A percentile compares a stretch with the other conserved stretches of the same genome.
phyloP scores from a whole-genome alignment of 2,113 vertebrate genomes.

The Orientallactaga bullata region DNA sequence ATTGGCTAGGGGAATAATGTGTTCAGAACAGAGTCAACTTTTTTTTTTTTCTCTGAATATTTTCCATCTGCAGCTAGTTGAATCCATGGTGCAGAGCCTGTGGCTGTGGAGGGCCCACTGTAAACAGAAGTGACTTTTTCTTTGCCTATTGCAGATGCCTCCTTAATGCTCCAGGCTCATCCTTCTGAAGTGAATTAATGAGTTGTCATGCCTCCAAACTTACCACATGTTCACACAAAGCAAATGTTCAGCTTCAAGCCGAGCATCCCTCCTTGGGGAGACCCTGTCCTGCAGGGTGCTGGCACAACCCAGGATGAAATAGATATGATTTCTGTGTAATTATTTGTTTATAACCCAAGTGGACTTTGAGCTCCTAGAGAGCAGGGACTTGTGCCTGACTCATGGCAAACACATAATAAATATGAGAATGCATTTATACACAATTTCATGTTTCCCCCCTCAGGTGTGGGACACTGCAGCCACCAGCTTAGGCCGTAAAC shows the following conservation, averaged over 20 bases:
- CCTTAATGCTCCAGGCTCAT: background rate
- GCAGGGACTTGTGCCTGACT: background rate
- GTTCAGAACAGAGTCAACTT: background rate
- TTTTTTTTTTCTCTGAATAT: background rate
- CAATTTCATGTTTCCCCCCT: background rate
- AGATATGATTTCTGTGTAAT: background rate
- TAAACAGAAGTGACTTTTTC: conserved; percentile 5
- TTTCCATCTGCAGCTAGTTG: background rate
- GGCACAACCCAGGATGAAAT: background rate
- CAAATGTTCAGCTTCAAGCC: background rate
- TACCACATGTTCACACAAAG: background rate
- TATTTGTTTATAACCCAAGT: background rate
- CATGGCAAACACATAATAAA: background rate
- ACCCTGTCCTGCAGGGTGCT: background rate
- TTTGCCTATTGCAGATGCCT: conserved; percentile 6
- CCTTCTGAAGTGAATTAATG: conserved; percentile 26
- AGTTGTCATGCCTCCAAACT: background rate
- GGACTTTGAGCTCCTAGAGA: background rate
- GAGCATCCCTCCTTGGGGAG: background rate
- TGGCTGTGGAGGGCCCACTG: background rate
- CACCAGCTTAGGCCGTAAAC: background rate
- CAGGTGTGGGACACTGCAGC: background rate
- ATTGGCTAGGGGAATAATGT: background rate
- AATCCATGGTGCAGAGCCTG: background rate
- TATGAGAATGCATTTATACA: background rate